Evolutionary conservation across 2,113 vertebrate genomes (phyloP).

Genomic region (Chrysemys picta): DNA sequence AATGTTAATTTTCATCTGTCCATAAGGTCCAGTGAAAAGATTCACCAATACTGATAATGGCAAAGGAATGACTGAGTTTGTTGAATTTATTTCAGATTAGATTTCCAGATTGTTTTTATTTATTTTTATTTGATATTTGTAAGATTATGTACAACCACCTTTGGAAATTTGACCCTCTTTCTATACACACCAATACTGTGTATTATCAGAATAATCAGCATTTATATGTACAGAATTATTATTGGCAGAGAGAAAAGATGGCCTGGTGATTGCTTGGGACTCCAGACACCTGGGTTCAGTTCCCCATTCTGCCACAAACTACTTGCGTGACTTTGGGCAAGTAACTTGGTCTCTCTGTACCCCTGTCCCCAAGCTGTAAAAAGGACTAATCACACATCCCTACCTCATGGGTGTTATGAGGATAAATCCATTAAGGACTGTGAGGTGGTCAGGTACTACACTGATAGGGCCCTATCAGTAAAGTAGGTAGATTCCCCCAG

Average conservation of each 20-base stretch:
- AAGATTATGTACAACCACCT: not conserved
- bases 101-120: not conserved
- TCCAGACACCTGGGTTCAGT: conserved; percentile 29
- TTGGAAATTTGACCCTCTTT: not conserved
- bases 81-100: not conserved
- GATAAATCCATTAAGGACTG: not conserved
- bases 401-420: not conserved
- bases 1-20: rapidly evolving
- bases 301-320: not conserved
- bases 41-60: rapidly evolving
- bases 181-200: not conserved
- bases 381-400: not conserved
- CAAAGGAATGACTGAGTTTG: not conserved
- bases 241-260: conserved; percentile 32
- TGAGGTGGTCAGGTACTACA: not conserved
- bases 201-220: not conserved
- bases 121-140: not conserved
- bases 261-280: not conserved
- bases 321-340: conserved; percentile 46
- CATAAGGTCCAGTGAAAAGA: not conserved
- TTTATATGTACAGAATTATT: not conserved
- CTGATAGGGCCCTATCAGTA: not conserved
- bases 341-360: not conserved
- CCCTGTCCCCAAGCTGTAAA: not conserved
- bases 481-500: not conserved